Conservation (phyloP, 2,797 vertebrate species). For the Catostomus latipinnis region DNA sequence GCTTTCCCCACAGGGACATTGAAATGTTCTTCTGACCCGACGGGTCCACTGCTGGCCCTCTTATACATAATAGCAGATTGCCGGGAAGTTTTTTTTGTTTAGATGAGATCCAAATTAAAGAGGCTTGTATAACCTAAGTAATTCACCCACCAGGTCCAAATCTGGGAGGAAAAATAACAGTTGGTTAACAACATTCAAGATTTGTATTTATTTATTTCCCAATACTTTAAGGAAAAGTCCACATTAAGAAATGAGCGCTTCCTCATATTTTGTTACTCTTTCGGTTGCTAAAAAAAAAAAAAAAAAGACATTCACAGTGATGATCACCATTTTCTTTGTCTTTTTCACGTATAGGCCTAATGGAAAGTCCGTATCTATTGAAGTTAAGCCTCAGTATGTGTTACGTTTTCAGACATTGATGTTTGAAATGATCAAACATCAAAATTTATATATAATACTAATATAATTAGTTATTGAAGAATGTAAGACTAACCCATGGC, state of each 20-base stretch:
- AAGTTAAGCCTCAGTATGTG: background rate
- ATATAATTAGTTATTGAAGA: background rate
- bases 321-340: too few species aligned
- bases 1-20: slow-evolving; percentile 27
- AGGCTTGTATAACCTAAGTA: slow-evolving; percentile 12
- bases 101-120: slow-evolving; percentile 54
- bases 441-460: background rate
- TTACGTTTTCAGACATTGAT: background rate
- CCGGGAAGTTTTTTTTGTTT: slow-evolving; percentile 32
- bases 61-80: slow-evolving; percentile 62
- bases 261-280: slow-evolving; percentile 47
- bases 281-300: background rate
- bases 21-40: slow-evolving; percentile 37
- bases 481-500: background rate
- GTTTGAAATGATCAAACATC: background rate
- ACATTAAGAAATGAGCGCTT: background rate
- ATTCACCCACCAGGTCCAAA: background rate
- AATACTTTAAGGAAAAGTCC: background rate
- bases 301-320: background rate
- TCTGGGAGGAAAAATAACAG: background rate
- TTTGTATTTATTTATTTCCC: too few species aligned
- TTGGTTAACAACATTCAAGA: too few species aligned
- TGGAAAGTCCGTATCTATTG: too few species aligned
- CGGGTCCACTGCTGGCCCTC: slow-evolving; percentile 20
- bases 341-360: too few species aligned